These are phyloP conservation scores for Popillia japonica DNA, from an alignment of 1,140 invertebrate genomes.

Conservation along the genomic window DNA sequence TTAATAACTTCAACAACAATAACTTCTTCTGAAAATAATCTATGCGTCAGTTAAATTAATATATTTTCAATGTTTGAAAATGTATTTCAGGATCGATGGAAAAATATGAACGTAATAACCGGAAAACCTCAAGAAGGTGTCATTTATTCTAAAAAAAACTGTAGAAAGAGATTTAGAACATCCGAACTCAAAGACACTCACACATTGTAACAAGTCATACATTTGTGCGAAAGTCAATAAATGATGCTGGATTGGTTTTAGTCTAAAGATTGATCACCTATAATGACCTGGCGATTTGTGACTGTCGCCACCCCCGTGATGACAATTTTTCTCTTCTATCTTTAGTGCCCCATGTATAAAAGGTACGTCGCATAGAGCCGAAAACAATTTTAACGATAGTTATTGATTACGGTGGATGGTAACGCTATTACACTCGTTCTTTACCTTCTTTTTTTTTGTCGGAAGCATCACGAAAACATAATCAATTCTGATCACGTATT, in stretches of 20 bases:
- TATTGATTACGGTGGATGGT: constrained; percentile 25
- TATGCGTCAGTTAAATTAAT: too few species aligned
- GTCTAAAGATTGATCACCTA: constrained; percentile 45
- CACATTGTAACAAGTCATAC: constrained; percentile 10
- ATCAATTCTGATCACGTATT: constrained; percentile 33
- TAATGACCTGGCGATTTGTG: constrained; percentile 47
- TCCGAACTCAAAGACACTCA: neutral
- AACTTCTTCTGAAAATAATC: too few species aligned
- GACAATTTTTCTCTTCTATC: constrained; percentile 22
- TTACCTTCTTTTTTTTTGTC: constrained; percentile 17
- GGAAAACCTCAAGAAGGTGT: too few species aligned
- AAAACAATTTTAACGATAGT: constrained; percentile 34
- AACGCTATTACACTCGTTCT: constrained; percentile 22
- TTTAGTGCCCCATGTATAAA: neutral
- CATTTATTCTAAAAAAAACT: too few species aligned
- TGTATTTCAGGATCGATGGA: too few species aligned
- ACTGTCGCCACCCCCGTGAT: constrained; percentile 44
- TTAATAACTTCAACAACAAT: too few species aligned
- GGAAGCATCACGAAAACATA: constrained; percentile 18
- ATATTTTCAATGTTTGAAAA: too few species aligned
- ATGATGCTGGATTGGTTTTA: constrained; percentile 29
- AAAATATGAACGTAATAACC: too few species aligned
- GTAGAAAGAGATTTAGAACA: neutral
- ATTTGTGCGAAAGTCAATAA: constrained; percentile 32
- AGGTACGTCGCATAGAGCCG: neutral